Conservation (phyloP, 1,140 invertebrate species). For the Cataglyphis hispanica region DNA sequence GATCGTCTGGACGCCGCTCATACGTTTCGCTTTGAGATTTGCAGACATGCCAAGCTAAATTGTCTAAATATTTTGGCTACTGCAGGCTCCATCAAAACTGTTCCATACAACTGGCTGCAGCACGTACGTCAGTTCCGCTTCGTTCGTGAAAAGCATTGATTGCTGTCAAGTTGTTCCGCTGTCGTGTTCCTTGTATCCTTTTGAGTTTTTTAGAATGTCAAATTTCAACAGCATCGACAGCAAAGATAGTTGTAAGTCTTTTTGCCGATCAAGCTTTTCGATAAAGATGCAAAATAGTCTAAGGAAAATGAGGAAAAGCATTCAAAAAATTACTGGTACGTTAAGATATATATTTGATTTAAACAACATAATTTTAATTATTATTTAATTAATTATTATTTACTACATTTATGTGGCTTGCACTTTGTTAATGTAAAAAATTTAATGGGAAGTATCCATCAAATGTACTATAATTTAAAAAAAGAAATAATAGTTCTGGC, state of each 20-base stretch:
- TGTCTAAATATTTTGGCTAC: slow-evolving; percentile 79
- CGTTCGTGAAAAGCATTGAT: slow-evolving; percentile 40
- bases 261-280: slow-evolving; percentile 72
- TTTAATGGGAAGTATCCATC: background rate
- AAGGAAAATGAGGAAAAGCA: slow-evolving; percentile 79
- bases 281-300: slow-evolving; percentile 81
- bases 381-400: background rate
- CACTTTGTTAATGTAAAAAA: background rate
- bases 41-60: slow-evolving; percentile 60
- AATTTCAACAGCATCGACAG: slow-evolving; percentile 18
- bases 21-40: slow-evolving; percentile 39
- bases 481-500: background rate
- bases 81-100: slow-evolving; percentile 54
- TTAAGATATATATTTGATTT: background rate
- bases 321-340: slow-evolving; percentile 81
- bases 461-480: background rate
- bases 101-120: slow-evolving; percentile 53
- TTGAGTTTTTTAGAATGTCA: slow-evolving; percentile 53
- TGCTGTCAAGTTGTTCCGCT: background rate
- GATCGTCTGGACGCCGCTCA: slow-evolving; percentile 3
- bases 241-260: slow-evolving; percentile 32
- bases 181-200: background rate
- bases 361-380: background rate
- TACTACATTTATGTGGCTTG: background rate
- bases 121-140: slow-evolving; percentile 71